Evolutionary conservation across 1,140 invertebrate species (phyloP).

Genomic region (Rhyzopertha dominica): DNA sequence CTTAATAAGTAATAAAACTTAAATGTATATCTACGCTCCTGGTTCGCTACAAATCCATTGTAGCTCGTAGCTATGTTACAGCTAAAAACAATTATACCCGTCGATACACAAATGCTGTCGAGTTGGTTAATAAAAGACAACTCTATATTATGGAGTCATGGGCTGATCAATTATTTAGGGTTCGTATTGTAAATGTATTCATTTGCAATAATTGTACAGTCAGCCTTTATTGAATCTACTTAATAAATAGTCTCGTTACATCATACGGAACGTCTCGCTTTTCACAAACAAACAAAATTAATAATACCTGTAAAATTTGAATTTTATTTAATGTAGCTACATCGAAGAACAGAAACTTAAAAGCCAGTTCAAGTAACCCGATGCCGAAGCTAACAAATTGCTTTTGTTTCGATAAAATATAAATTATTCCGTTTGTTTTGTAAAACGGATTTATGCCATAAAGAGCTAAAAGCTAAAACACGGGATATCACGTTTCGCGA

Average conservation of each 20-base stretch:
- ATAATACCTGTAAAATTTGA: too few species aligned
- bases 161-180: constrained; percentile 3
- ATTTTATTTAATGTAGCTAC: too few species aligned
- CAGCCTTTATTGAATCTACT: too few species aligned
- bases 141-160: neutral
- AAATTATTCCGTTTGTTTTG: neutral
- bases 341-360: too few species aligned
- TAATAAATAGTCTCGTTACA: too few species aligned
- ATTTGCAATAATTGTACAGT: too few species aligned
- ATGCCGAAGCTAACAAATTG: neutral
- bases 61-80: constrained; percentile 2
- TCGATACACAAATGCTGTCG: constrained; percentile 2
- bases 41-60: neutral
- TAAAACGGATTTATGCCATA: neutral
- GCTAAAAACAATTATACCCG: neutral
- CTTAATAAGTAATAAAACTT: constrained; percentile 1
- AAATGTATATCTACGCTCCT: constrained; percentile 4
- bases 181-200: neutral
- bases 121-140: constrained; percentile 5
- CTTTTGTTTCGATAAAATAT: neutral
- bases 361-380: constrained; percentile 1
- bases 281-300: too few species aligned
- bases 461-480: neutral
- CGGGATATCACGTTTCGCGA: neutral
- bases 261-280: too few species aligned